These are phyloP conservation scores for Heliothis peltigera DNA, from an alignment of 2,888 invertebrate genomes.

Conservation along the genomic window DNA sequence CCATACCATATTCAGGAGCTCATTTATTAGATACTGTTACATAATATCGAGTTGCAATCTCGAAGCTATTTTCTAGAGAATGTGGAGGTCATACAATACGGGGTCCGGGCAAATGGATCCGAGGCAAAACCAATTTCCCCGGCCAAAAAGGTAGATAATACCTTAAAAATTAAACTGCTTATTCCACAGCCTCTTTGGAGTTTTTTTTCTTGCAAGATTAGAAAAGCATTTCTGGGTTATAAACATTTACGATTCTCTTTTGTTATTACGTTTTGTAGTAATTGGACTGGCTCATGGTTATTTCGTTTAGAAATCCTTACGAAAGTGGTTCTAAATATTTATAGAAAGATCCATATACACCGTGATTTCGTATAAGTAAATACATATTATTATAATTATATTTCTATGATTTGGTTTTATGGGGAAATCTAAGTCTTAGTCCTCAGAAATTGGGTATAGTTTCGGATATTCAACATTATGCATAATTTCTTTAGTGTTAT, in stretches of 20 bases:
- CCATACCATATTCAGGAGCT: conserved; percentile 21
- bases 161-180: conserved; percentile 68
- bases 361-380: too few relatives aligned
- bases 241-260: conserved; percentile 61
- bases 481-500: too few relatives aligned
- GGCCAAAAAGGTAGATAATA: conserved; percentile 57
- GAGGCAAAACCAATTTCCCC: conserved; percentile 67
- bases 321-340: neutral
- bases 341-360: neutral
- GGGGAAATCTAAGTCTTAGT: neutral
- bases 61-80: conserved; percentile 58
- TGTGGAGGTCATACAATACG: conserved; percentile 59
- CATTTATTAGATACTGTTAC: conserved; percentile 42
- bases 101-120: conserved; percentile 47
- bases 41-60: conserved; percentile 57
- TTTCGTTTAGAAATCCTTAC: conserved; percentile 21
- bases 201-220: conserved; percentile 34
- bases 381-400: too few relatives aligned
- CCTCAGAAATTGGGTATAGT: neutral
- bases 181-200: conserved; percentile 43
- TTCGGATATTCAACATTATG: too few relatives aligned
- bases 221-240: conserved; percentile 42
- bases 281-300: conserved; percentile 33
- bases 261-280: conserved; percentile 43
- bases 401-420: too few relatives aligned